phyloP scores from a whole-genome alignment of 1,140 invertebrate genomes.

The Papilio dardanus region DNA sequence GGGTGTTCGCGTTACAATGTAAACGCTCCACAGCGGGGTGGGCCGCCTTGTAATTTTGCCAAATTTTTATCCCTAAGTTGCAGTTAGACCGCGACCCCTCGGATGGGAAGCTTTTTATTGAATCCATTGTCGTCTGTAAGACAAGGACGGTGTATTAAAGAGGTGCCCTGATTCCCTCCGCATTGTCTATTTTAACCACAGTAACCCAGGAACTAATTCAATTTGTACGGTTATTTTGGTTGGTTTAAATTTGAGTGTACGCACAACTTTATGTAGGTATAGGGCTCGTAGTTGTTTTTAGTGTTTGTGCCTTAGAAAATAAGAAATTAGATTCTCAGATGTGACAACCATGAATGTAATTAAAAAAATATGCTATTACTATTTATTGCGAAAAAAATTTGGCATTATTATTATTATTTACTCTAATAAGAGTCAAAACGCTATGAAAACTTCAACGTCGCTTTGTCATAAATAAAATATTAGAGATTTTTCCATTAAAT shows the following conservation, averaged over 20 bases:
- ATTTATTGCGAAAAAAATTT: not conserved
- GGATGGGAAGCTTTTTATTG: constrained; percentile 56
- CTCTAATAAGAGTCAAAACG: not conserved
- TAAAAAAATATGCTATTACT: not conserved
- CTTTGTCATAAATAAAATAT: not conserved
- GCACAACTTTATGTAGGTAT: not conserved
- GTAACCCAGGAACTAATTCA: constrained; percentile 25
- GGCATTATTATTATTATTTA: too few relatives aligned
- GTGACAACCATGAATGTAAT: not conserved
- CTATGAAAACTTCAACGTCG: not conserved
- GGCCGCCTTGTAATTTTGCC: constrained; percentile 75
- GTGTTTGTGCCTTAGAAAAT: not conserved
- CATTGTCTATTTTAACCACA: constrained; percentile 23
- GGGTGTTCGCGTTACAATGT: constrained; percentile 80
- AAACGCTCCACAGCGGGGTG: constrained; percentile 66
- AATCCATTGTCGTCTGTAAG: constrained; percentile 47
- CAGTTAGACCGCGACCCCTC: constrained; percentile 56
- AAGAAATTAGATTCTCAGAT: not conserved
- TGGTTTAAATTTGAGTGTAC: constrained; percentile 16
- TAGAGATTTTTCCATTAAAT: not conserved
- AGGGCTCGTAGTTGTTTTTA: not conserved
- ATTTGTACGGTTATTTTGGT: constrained; percentile 2
- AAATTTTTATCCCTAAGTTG: constrained; percentile 76
- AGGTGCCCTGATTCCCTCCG: constrained; percentile 51
- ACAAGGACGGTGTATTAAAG: constrained; percentile 56